Evolutionary conservation across 2,797 vertebrate genomes (phyloP).

Genomic region (Carapus acus): DNA sequence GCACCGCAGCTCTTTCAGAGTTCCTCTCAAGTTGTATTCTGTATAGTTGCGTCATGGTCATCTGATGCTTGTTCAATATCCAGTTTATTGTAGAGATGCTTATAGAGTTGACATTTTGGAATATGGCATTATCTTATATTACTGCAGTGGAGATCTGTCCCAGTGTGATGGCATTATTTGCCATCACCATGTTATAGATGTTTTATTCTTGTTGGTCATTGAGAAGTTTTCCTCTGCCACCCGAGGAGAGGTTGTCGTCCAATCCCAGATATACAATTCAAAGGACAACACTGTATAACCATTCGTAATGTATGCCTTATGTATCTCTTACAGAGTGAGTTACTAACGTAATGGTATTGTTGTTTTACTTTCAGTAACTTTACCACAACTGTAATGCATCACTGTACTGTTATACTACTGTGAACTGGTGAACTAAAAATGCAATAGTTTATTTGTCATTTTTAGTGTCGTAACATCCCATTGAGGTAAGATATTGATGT

Average conservation of each 20-base stretch:
- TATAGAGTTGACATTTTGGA: too few species aligned
- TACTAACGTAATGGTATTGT: not conserved
- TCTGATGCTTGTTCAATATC: too few species aligned
- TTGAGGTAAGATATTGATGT: too few species aligned
- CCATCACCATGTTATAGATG: constrained; percentile 1
- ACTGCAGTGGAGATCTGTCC: not conserved
- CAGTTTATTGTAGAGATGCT: constrained; percentile 3
- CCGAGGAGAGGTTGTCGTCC: not conserved
- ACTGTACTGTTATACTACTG: too few species aligned
- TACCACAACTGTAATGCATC: too few species aligned
- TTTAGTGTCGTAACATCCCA: too few species aligned
- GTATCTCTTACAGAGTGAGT: constrained; percentile 2
- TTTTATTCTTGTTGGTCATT: not conserved
- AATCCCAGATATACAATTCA: not conserved
- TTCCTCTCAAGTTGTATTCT: too few species aligned
- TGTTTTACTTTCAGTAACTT: too few species aligned
- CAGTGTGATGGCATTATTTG: constrained; percentile 2
- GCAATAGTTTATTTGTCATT: too few species aligned
- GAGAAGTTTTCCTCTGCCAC: not conserved
- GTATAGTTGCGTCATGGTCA: too few species aligned
- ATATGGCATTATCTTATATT: not conserved
- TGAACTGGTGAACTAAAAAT: too few species aligned
- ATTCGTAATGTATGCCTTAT: constrained; percentile 2
- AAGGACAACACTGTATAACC: not conserved
- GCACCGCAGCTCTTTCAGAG: too few species aligned